Evolutionary conservation across 2,888 invertebrate genomes (phyloP).

Genomic region (Rhimphoctona megacephalus): DNA sequence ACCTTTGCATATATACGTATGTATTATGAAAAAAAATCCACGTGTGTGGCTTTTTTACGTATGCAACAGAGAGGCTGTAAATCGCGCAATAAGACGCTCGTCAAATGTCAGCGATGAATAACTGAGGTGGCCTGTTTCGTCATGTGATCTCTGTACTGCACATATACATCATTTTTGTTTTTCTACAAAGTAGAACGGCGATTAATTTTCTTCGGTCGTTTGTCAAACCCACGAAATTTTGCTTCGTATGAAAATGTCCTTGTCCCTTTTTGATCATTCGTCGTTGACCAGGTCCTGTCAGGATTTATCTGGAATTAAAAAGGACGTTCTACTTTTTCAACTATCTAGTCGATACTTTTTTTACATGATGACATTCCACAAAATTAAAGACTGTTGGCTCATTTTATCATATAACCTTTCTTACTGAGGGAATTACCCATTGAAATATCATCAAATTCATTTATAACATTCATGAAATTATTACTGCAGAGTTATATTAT

Average conservation of each 20-base stretch:
- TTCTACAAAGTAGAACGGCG: slow-evolving; percentile 46
- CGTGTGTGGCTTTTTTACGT: slow-evolving; percentile 27
- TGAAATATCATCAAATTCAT: background rate
- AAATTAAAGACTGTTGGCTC: too few species aligned
- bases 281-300: slow-evolving; percentile 1
- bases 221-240: slow-evolving; percentile 10
- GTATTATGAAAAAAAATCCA: slow-evolving; percentile 17
- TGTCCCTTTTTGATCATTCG: background rate
- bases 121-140: slow-evolving; percentile 27
- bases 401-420: background rate
- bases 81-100: slow-evolving; percentile 45
- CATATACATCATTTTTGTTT: background rate
- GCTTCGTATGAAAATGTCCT: background rate
- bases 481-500: too few species aligned
- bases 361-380: too few species aligned
- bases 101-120: slow-evolving; percentile 30
- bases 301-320: background rate
- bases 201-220: slow-evolving; percentile 30
- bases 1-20: slow-evolving; percentile 37
- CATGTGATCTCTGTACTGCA: background rate
- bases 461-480: too few species aligned
- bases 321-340: background rate
- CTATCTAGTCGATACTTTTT: background rate
- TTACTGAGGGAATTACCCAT: background rate
- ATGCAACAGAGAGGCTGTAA: slow-evolving; percentile 38